A percentile compares a stretch with the other conserved stretches of the same genome.
Evolutionary conservation across 2,113 vertebrate genomes (phyloP).

Genomic region (Ondatra zibethicus): DNA sequence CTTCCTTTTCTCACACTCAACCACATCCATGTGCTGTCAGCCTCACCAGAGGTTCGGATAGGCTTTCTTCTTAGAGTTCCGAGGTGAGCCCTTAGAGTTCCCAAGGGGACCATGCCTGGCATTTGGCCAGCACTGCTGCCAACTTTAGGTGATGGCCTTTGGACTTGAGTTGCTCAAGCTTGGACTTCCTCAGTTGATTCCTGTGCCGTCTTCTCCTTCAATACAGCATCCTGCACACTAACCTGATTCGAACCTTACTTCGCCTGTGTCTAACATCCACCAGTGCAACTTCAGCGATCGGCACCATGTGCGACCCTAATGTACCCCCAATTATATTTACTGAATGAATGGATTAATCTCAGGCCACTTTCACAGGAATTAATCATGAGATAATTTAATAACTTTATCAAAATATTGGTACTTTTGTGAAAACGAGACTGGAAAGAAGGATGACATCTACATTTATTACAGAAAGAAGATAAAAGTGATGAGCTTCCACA

Average conservation of each 20-base stretch:
- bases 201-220: background rate
- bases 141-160: background rate
- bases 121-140: background rate
- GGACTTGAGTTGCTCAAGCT: background rate
- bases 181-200: background rate
- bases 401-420: constrained; percentile 47
- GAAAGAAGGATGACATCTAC: background rate
- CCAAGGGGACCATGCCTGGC: background rate
- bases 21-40: background rate
- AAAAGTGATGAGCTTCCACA: constrained; percentile 34
- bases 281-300: background rate
- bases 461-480: constrained; percentile 5
- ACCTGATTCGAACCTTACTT: background rate
- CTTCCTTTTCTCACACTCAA: background rate
- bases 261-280: background rate
- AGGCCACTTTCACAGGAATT: constrained; percentile 41
- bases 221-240: background rate
- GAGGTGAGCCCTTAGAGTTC: background rate
- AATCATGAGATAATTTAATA: constrained; percentile 26
- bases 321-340: background rate
- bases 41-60: background rate
- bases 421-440: constrained; percentile 1
- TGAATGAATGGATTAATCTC: background rate
- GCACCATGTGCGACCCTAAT: background rate
- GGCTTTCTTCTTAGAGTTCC: background rate